A percentile compares a stretch with the other conserved stretches of the same genome.
phyloP scores from a whole-genome alignment of 2,888 invertebrate genomes.

The Nebria brevicollis region DNA sequence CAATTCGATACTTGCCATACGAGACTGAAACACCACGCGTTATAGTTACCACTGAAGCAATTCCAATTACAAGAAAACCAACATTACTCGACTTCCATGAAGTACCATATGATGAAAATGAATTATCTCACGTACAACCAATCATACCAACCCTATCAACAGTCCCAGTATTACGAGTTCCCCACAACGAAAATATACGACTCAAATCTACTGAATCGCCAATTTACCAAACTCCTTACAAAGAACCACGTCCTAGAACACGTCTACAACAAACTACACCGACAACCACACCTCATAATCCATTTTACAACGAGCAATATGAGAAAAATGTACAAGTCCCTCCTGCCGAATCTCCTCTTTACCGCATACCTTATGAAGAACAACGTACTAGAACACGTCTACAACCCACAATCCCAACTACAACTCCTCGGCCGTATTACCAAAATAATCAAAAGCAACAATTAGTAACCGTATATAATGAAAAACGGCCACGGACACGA shows the following conservation, averaged over 20 bases:
- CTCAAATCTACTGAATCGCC: constrained; percentile 23
- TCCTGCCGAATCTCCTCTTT: background rate
- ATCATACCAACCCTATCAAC: constrained; percentile 31
- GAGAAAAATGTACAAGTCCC: constrained; percentile 16
- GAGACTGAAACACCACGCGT: constrained; percentile 32
- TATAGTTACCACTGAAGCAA: constrained; percentile 21
- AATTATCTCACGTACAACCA: constrained; percentile 27
- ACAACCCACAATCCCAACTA: background rate
- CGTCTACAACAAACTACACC: constrained; percentile 39
- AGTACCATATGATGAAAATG: constrained; percentile 36
- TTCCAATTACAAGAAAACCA: background rate
- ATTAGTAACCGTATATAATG: background rate
- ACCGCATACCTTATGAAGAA: background rate
- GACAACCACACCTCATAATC: constrained; percentile 42
- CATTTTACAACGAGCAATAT: constrained; percentile 30
- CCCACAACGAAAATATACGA: constrained; percentile 20
- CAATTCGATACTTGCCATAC: constrained; percentile 55
- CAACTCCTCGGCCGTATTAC: background rate
- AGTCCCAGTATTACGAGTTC: constrained; percentile 33
- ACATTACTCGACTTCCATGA: constrained; percentile 24
- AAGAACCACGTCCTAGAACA: constrained; percentile 37
- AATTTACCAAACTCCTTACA: constrained; percentile 21
- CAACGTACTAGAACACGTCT: background rate
- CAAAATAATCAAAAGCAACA: background rate
- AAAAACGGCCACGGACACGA: background rate